Base-by-base conservation (phyloP, 92 coral and sea anemone genomes). In the Palythoa grandis region DNA sequence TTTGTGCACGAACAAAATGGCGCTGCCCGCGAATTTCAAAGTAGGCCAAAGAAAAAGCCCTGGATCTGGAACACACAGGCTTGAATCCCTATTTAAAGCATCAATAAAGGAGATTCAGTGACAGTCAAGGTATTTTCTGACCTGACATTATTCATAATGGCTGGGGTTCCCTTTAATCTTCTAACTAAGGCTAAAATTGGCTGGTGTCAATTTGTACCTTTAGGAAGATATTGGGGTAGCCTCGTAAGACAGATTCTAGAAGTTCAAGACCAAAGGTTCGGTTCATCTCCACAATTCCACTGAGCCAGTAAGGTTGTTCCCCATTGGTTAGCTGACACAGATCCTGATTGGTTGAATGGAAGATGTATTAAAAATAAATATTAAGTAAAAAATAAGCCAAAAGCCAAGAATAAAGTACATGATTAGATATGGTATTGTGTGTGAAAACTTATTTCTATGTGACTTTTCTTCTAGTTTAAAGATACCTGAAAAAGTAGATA, bases 261-360 rank as follows among this genome's bases (percentile, higher is more conserved):
- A 96, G 92, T 80, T 96, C 98, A 73, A 96, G 82, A 6, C 99
- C 99, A 93, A 96, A 96, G 13, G 99, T 96, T 53, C 99, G 86
- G 54, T 95, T 94, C 99, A 96, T 96, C 85, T 96, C 99, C 17
- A 77, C 89, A 56, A 96, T 91, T 2, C 99, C 99, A 88, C 87
- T 87, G 17, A 96, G 91, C 99, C 99, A 96, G 83, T 96, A 96
- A 0, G 99, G 99, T 71, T 94, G 98, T 80, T 96, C 99, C n/a
- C 99, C 99, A 89, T 90, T 96, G 65, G 99, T 96, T 72, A 96
- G 72, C 87, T 96, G 99, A 77, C 99, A 96, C 70, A 96, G 78
- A 74, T 96, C 99, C 99, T 96, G 50, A 12, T 39, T 5, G 14
- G 19, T 3, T 12, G 9, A 86, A 29, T n/a, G n/a, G 70, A 70